Evolutionary conservation across 2,888 invertebrate genomes (phyloP).

Genomic region (Drosophila robusta): DNA sequence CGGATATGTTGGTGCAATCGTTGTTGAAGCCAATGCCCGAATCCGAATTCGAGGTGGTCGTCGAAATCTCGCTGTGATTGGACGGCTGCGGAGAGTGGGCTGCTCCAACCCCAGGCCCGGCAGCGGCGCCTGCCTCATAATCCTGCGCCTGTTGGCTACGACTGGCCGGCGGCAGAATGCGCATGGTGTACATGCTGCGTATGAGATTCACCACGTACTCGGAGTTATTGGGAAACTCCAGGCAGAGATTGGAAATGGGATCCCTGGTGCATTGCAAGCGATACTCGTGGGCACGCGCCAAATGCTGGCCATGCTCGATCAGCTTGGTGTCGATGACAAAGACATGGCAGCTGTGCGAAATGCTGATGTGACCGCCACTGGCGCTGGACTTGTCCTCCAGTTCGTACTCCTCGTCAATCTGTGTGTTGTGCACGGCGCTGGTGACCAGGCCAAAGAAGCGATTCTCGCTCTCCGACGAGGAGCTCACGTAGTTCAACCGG

Average conservation of each 20-base stretch:
- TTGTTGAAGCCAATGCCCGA: slow-evolving; percentile 97
- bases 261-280: slow-evolving; percentile 93
- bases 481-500: slow-evolving; percentile 94
- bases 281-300: slow-evolving; percentile 92
- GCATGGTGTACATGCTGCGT: slow-evolving; percentile 90
- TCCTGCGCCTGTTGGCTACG: slow-evolving; percentile 72
- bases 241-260: slow-evolving; percentile 91
- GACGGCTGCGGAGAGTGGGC: slow-evolving; percentile 94
- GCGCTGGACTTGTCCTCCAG: slow-evolving; percentile 45
- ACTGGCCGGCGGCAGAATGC: slow-evolving; percentile 84
- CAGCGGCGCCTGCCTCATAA: slow-evolving; percentile 65
- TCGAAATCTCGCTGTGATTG: slow-evolving; percentile 91
- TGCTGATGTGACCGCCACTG: slow-evolving; percentile 85
- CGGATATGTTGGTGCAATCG: slow-evolving; percentile 93
- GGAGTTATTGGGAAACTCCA: slow-evolving; percentile 96
- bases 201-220: slow-evolving; percentile 90
- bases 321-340: slow-evolving; percentile 96
- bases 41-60: slow-evolving; percentile 96
- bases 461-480: slow-evolving; percentile 95
- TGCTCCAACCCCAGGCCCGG: slow-evolving; percentile 59
- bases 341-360: slow-evolving; percentile 96
- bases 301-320: slow-evolving; percentile 92
- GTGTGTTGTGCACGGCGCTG: slow-evolving; percentile 88
- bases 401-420: slow-evolving; percentile 84
- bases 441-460: slow-evolving; percentile 97